Conservation (phyloP, 2,888 invertebrate genomes). For the Micropterix aruncella region DNA sequence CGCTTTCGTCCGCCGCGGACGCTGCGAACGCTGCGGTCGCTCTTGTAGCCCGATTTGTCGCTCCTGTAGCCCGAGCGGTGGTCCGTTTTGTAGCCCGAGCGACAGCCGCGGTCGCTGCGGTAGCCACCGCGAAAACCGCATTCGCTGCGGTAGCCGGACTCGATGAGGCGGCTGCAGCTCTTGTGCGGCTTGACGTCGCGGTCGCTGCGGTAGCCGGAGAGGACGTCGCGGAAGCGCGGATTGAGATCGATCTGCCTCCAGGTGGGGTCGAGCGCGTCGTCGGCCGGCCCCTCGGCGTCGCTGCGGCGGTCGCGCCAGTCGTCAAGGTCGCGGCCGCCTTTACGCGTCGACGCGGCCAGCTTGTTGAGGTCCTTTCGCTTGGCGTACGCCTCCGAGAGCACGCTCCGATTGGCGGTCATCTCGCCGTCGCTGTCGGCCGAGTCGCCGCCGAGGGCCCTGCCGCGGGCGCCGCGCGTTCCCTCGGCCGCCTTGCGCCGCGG, state of each 20-base stretch:
- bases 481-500: conserved; percentile 58
- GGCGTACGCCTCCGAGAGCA: conserved; percentile 35
- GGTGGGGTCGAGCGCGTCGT: conserved; percentile 44
- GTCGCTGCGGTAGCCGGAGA: conserved; percentile 47
- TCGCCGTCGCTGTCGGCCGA: conserved; percentile 30
- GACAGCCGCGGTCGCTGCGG: conserved; percentile 27
- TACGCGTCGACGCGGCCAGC: conserved; percentile 26
- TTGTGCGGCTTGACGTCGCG: conserved; percentile 37
- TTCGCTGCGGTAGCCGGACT: conserved; percentile 47
- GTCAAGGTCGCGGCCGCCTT: conserved; percentile 25
- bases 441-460: conserved; percentile 32
- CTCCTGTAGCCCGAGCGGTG: conserved; percentile 43
- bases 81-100: conserved; percentile 29
- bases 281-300: conserved; percentile 36
- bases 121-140: conserved; percentile 40
- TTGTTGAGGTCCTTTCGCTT: conserved; percentile 36
- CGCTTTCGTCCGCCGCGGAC: conserved; percentile 32
- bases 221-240: conserved; percentile 45
- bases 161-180: conserved; percentile 36
- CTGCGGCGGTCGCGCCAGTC: conserved; percentile 35
- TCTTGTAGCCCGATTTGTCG: conserved; percentile 45
- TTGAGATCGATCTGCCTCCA: conserved; percentile 51
- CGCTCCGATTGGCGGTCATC: conserved; percentile 25
- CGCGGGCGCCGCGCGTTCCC: conserved; percentile 33
- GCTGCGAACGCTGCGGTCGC: conserved; percentile 38